These are phyloP conservation scores for Zaprionus africanus DNA, from an alignment of 1,140 invertebrate species.

Conservation along the genomic window DNA sequence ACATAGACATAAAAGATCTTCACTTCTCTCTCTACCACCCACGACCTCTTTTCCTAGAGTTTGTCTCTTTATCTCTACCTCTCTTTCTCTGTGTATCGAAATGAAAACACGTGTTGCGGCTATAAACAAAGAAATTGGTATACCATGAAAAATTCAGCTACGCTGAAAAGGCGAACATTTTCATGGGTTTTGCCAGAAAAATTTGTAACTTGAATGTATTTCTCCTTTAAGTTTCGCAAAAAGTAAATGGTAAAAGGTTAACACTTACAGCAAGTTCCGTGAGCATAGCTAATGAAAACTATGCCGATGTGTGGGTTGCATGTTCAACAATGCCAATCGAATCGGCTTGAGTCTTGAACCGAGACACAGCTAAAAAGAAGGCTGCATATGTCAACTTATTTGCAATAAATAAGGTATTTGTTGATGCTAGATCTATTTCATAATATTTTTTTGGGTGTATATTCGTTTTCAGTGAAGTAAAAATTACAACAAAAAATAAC, in stretches of 20 bases:
- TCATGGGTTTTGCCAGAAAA: background rate
- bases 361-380: background rate
- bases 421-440: too few species aligned
- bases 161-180: conserved; percentile 38
- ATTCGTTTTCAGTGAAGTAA: too few species aligned
- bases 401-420: too few species aligned
- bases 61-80: conserved; percentile 26
- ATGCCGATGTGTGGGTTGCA: background rate
- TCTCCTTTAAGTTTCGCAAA: background rate
- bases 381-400: too few species aligned
- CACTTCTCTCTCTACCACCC: conserved; percentile 4
- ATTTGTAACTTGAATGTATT: background rate
- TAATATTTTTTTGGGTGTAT: background rate
- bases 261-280: background rate
- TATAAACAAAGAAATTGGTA: conserved; percentile 80
- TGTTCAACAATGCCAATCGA: background rate
- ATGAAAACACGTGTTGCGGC: conserved; percentile 79
- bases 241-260: conserved; percentile 9
- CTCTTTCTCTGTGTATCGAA: conserved; percentile 59
- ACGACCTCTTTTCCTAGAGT: background rate
- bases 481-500: background rate
- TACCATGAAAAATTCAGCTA: conserved; percentile 59
- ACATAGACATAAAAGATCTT: conserved; percentile 70
- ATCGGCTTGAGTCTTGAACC: background rate
- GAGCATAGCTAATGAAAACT: background rate